Evolutionary conservation across 2,888 invertebrate species (phyloP).

Genomic region (Epicampocera succincta): DNA sequence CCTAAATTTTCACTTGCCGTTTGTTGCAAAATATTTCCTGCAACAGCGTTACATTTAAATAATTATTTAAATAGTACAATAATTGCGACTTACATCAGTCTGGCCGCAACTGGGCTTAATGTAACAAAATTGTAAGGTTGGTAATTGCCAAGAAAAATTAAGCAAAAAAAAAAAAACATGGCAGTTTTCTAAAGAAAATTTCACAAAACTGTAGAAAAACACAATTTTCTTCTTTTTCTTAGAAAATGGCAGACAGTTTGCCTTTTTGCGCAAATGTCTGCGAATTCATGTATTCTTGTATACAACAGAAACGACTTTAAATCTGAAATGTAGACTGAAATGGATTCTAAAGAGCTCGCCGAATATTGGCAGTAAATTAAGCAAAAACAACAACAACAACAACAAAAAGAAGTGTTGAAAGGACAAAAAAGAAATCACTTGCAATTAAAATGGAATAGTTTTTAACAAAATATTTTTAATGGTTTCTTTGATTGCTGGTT

Average conservation of each 20-base stretch:
- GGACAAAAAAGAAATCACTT: neutral
- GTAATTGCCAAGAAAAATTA: constrained; percentile 54
- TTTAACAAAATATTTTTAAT: no score
- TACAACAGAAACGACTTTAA: constrained; percentile 4
- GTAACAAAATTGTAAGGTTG: constrained; percentile 24
- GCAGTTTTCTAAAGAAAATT: constrained; percentile 28
- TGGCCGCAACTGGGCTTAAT: neutral
- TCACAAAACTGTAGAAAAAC: constrained; percentile 5
- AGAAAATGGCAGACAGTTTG: constrained; percentile 63
- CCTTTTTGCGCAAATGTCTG: constrained; percentile 37
- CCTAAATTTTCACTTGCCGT: no score
- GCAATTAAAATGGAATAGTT: no score
- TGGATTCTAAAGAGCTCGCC: neutral
- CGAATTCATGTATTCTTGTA: constrained; percentile 7
- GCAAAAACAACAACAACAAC: no score
- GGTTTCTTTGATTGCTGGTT: no score
- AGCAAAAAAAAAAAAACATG: constrained; percentile 30
- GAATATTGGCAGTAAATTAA: constrained; percentile 14
- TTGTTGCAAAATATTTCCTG: no score
- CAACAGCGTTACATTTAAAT: no score
- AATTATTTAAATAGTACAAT: no score
- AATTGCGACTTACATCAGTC: no score
- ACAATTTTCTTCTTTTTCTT: constrained; percentile 26
- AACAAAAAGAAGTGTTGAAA: neutral
- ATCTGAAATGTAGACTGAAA: neutral